Base-by-base conservation (phyloP, 2,113 vertebrate species). In the Electrona antarctica region DNA sequence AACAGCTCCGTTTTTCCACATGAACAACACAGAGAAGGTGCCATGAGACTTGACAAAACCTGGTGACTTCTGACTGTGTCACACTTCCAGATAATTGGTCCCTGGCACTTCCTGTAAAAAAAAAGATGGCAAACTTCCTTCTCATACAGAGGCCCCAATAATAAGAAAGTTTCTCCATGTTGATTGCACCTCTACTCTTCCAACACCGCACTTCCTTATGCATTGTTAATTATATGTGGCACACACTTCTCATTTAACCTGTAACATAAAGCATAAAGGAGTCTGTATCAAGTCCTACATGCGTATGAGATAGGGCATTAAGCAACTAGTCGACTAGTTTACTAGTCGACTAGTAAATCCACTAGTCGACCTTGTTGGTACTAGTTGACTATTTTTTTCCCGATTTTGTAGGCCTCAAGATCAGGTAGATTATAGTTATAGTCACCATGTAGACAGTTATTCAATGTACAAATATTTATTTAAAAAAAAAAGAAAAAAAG, bases 41-140 rank as follows among this genome's bases (percentile, higher is more conserved):
- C 91, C 88, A 91, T 79, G 85, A 88, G 86, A 86, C 87, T 87
- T 86, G 91, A 91, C 89, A 87, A 90, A 91, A 91, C 84, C 83
- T 68, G 80, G 74, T 90, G 89, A 91, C 90, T 89, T 90, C 87
- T 93, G 85, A 90, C 89, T 81, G 78, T 74, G 81, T 87, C 86
- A 86, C 88, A 87, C 87, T 85, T 84, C 82, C 68, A 84, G 85
- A 88, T 91, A 91, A 90, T 88, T 91, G 88, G 84, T 89, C 70
- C 71, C 77, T 54, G 56, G 71, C 79, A 89, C 86, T 92, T 93
- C 88, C 87, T 90, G 86, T 83, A 87, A 85, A 85, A 90, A 33
- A 85, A 85, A 90, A 88, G 79, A 72, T 48, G 80, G 85, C 76
- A 81, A 85, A 90, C 88, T 89, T 88, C 84, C 83, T 84, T 74